Evolutionary conservation across 2,888 invertebrate genomes (phyloP).

Genomic region (Eucera pruinosa): DNA sequence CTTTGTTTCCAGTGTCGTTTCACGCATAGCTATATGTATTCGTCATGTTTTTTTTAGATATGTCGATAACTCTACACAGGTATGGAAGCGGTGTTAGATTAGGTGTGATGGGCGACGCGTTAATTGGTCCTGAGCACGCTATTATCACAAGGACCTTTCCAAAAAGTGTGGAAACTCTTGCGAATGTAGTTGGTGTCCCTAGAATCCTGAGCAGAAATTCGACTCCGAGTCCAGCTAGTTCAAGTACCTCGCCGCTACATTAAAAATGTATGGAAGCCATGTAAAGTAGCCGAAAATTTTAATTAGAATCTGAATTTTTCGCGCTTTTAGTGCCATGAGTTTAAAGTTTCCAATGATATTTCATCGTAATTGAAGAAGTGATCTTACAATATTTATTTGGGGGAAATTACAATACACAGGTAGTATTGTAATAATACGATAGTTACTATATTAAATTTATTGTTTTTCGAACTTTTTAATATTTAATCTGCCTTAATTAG

Average conservation of each 20-base stretch:
- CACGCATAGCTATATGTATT: not conserved
- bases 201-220: slow-evolving; percentile 71
- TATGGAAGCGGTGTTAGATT: slow-evolving; percentile 88
- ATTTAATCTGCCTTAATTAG: not conserved
- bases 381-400: too few species aligned
- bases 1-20: not conserved
- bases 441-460: too few species aligned
- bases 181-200: slow-evolving; percentile 77
- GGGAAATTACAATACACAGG: too few species aligned
- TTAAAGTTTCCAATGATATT: not conserved
- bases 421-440: too few species aligned
- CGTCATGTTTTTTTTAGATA: slow-evolving; percentile 84
- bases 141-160: slow-evolving; percentile 79
- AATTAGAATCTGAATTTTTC: too few species aligned
- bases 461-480: too few species aligned
- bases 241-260: slow-evolving; percentile 76
- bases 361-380: too few species aligned
- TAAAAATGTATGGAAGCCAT: slow-evolving; percentile 44
- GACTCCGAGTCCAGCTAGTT: slow-evolving; percentile 74
- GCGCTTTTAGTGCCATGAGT: not conserved
- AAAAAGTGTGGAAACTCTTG: slow-evolving; percentile 75
- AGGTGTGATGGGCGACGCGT: slow-evolving; percentile 90
- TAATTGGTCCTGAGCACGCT: slow-evolving; percentile 88
- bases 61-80: slow-evolving; percentile 90
- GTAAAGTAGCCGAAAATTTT: not conserved